Base-by-base conservation (phyloP, 1,140 invertebrate species). In the Caenorhabditis inopinata region DNA sequence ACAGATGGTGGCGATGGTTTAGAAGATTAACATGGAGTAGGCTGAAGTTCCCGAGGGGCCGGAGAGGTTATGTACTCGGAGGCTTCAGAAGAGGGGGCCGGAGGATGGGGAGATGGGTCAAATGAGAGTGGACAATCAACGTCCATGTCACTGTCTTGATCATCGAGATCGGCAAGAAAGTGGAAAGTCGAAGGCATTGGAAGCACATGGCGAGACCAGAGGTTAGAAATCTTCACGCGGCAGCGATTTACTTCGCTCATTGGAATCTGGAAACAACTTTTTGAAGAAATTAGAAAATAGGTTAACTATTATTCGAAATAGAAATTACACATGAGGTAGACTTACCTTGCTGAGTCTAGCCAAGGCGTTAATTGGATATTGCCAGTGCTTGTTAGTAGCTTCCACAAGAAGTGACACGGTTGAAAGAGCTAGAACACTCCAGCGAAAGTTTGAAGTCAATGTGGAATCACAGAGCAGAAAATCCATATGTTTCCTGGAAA, bases 361-460 rank as follows among this genome's bases (percentile, higher is more conserved):
- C 27, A 75, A 27, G 2, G 46, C 42, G 18, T 47, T 46, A 32
- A 46, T 75, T 27, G 73, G 73, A 29, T 48, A 27, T 32, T 47
- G 73, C 76, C 76, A 78, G 38, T 78, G 42, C 12, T 53, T 51
- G 53, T 53, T 51, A 23, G 35, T 78, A 7, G 49, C 76, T 35
- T 78, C 76, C n/a, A 78, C 49, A 12, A 78, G 51, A 23, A 78
- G 38, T 58, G 53, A 78, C 18, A 78, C 76, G 49, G 53, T 49
- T 7, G 51, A 58, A 16, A 78, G 23, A 2, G 76, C 76, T 4
- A 78, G 49, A 1, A 53, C 53, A 38, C 49, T 58, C 25, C 49
- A 49, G 1, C 76, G 76, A 42, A 62, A 78, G 32, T 42, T 53
- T 4, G 76, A 78, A 5, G 47, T 62, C 42, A 78, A 38, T 6